Evolutionary conservation across 2,888 invertebrate genomes (phyloP), one percentile per base, ranked within the genome.

Genomic region (Tetanocera ferruginea): DNA sequence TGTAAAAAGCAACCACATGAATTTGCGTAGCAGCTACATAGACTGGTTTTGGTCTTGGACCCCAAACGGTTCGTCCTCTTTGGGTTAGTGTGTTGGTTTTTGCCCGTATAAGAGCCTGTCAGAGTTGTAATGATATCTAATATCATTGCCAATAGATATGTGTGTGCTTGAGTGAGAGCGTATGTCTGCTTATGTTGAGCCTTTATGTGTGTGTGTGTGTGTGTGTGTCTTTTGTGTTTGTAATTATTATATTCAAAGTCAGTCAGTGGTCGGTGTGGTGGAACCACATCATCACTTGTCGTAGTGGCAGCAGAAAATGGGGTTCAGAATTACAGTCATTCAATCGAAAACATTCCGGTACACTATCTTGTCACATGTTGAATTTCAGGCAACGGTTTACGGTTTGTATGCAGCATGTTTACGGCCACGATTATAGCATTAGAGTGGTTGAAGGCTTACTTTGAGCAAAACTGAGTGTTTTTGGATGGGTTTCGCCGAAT

Each of bases 141-240:
- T 43, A 43, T 43, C 43, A 43, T 43, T 43, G 43, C 43, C 43
- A 43, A 43, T 43, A 4, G 1, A 43, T 43, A 25, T 60, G 57
- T 25, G 23, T 60, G 8, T 28, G 28, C 28, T 60, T 25, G 57
- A 25, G 28, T 60, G 14, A 25, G 9, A 25, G 25, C 23, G 11
- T 19, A n/a, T 60, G 43, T 1, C 43, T 43, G 43, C 43, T 6
- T 60, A 8, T 60, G 25, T 19, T 3, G 8, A 19, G 8, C 9
- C 8, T 19, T 5, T 25, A 9, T 23, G 57, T 1, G n/a, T 57
- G n/a, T 23, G 5, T 60, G 28, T 9, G 11, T 60, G 49, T 78
- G 72, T 49, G 67, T 67, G 78, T 82, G 83, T 79, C 83, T 83
- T 80, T 79, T 82, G 62, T 70, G 80, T 82, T 82, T 84, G 82